Evolutionary conservation across 2,113 vertebrate species (phyloP).

Genomic region (Tylochromis polylepis): DNA sequence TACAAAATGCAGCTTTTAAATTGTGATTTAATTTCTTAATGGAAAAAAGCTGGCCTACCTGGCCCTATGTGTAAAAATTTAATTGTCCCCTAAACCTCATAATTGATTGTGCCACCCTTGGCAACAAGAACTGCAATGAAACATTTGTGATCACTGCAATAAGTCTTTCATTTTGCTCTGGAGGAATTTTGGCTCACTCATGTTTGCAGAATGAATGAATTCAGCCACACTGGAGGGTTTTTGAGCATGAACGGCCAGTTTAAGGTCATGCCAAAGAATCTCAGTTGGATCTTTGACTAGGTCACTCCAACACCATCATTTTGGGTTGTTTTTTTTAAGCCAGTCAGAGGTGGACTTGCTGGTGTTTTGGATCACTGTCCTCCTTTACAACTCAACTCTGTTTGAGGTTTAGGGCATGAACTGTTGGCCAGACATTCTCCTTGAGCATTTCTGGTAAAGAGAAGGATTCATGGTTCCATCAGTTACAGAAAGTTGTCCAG

Average conservation of each 20-base stretch:
- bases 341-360: neutral
- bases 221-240: neutral
- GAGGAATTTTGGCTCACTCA: neutral
- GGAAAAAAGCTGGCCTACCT: no score
- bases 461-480: neutral
- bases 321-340: neutral
- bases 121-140: neutral
- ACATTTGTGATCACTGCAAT: neutral
- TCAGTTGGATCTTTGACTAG: neutral
- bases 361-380: neutral
- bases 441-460: neutral
- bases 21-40: neutral
- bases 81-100: neutral
- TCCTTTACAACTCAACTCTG: neutral
- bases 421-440: neutral
- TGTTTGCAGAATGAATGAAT: neutral
- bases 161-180: neutral
- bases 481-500: neutral
- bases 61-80: no score
- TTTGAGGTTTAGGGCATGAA: neutral
- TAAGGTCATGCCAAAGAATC: neutral
- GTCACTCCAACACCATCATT: neutral
- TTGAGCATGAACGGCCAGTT: accelerated
- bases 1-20: neutral
- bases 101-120: neutral